Percentiles rank a stretch among this genome's conserved stretches.
Evolutionary conservation across 1,140 invertebrate genomes (phyloP).

Genomic region (Dendroctonus valens): DNA sequence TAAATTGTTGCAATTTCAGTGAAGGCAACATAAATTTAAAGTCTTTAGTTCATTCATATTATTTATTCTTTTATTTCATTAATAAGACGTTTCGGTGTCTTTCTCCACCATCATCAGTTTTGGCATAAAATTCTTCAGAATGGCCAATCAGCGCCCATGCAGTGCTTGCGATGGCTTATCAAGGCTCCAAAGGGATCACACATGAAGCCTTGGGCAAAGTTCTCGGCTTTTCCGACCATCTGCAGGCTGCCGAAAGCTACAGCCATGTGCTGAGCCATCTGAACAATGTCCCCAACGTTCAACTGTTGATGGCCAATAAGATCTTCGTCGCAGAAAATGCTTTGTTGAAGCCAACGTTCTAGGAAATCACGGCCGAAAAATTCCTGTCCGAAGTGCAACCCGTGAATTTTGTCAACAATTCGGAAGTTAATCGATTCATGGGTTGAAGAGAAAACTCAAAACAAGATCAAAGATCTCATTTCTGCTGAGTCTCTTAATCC

Average conservation of each 20-base stretch:
- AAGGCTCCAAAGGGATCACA: slow-evolving; percentile 58
- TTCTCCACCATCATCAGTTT: too few relatives aligned
- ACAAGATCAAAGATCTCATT: slow-evolving; percentile 70
- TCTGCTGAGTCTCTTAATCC: slow-evolving; percentile 54
- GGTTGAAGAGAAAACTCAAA: slow-evolving; percentile 71
- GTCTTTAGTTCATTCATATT: too few relatives aligned
- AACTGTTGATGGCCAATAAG: slow-evolving; percentile 63
- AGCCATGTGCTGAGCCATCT: slow-evolving; percentile 47
- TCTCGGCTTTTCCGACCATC: slow-evolving; percentile 35
- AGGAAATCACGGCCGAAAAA: slow-evolving; percentile 31
- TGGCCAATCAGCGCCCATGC: slow-evolving; percentile 52
- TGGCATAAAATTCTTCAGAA: too few relatives aligned
- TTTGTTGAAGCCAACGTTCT: slow-evolving; percentile 54
- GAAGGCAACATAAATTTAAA: too few relatives aligned
- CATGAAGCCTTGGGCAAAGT: slow-evolving; percentile 53
- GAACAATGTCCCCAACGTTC: slow-evolving; percentile 52
- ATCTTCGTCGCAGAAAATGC: slow-evolving; percentile 59
- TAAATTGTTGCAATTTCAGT: too few relatives aligned
- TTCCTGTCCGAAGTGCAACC: slow-evolving; percentile 55
- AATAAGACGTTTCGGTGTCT: too few relatives aligned
- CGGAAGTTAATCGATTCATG: slow-evolving; percentile 63
- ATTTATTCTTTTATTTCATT: too few relatives aligned
- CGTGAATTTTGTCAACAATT: slow-evolving; percentile 55
- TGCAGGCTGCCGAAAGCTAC: slow-evolving; percentile 45
- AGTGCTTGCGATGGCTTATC: slow-evolving; percentile 52